Evolutionary conservation across 64 coral and sea anemone species (phyloP).

Genomic region (Pocillopora verrucosa): DNA sequence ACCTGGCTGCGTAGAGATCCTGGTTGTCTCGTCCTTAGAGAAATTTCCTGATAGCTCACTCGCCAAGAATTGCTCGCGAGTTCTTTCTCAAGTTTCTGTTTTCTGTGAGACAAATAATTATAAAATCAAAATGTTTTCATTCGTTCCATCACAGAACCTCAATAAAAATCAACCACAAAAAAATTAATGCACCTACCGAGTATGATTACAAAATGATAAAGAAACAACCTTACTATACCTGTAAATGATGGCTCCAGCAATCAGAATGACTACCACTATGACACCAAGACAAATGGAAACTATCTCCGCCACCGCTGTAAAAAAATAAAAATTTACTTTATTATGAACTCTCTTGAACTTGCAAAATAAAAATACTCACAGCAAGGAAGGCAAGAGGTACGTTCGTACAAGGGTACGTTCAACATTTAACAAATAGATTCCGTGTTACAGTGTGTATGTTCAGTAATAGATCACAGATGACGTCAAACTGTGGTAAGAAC

Average conservation of each 20-base stretch:
- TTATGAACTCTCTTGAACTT: too few species aligned
- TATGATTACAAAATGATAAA: too few species aligned
- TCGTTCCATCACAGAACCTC: too few species aligned
- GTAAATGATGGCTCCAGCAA: conserved; percentile 58
- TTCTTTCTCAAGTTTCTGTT: conserved; percentile 83
- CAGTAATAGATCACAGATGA: too few species aligned
- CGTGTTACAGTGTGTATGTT: too few species aligned
- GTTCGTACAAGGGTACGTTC: too few species aligned
- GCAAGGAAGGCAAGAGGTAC: too few species aligned
- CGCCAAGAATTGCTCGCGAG: conserved; percentile 78
- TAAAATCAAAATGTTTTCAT: neutral
- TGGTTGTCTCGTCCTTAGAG: conserved; percentile 48
- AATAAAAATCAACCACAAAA: too few species aligned
- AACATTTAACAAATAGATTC: too few species aligned
- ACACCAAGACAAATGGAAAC: conserved; percentile 68
- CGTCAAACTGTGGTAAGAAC: too few species aligned
- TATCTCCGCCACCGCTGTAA: conserved; percentile 74
- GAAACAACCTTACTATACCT: conserved; percentile 16
- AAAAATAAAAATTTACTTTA: neutral
- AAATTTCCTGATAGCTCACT: conserved; percentile 72
- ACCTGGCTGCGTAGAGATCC: conserved; percentile 88
- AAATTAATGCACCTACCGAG: too few species aligned
- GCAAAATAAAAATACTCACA: too few species aligned
- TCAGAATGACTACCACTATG: conserved; percentile 53
- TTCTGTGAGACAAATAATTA: conserved; percentile 37